A percentile compares a stretch with the other conserved stretches of the same genome.
Conservation (phyloP, 2,797 vertebrate genomes). For the Pseudochaenichthys georgianus region DNA sequence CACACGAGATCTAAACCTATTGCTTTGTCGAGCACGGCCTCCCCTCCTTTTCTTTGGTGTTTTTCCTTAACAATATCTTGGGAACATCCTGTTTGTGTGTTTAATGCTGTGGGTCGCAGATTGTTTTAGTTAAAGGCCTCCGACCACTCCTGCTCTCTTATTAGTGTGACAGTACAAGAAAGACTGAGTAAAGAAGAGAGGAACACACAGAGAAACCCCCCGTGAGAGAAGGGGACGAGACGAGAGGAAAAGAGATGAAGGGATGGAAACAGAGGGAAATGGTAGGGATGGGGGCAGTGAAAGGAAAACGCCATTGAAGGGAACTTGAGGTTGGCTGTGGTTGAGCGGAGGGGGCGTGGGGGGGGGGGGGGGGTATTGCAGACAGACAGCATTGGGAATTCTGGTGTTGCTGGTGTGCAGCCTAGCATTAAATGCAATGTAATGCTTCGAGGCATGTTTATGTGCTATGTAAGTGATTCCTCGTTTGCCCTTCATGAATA, state of each 20-base stretch:
- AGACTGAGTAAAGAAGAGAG: conserved; percentile 13
- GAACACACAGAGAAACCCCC: not conserved
- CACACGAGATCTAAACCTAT: conserved; percentile 50
- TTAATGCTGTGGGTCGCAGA: conserved; percentile 54
- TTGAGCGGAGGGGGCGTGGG: conserved; percentile 19
- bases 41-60: conserved; percentile 57
- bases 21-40: conserved; percentile 56
- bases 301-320: conserved; percentile 32
- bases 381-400: conserved; percentile 63
- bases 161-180: conserved; percentile 53
- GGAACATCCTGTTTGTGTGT: conserved; percentile 79
- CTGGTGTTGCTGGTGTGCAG: conserved; percentile 69
- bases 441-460: conserved; percentile 70
- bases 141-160: conserved; percentile 60
- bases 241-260: conserved; percentile 36
- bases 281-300: conserved; percentile 19
- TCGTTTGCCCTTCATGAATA: conserved; percentile 37
- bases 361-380: conserved; percentile 33
- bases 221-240: not conserved
- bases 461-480: conserved; percentile 66
- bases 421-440: conserved; percentile 77
- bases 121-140: conserved; percentile 66
- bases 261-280: conserved; percentile 39
- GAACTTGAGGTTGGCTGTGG: conserved; percentile 56
- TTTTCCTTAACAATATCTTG: conserved; percentile 73